A percentile compares a stretch with the other conserved stretches of the same genome.
These are phyloP conservation scores for Otis tarda DNA, from an alignment of 2,113 vertebrate genomes.

Conservation along the genomic window DNA sequence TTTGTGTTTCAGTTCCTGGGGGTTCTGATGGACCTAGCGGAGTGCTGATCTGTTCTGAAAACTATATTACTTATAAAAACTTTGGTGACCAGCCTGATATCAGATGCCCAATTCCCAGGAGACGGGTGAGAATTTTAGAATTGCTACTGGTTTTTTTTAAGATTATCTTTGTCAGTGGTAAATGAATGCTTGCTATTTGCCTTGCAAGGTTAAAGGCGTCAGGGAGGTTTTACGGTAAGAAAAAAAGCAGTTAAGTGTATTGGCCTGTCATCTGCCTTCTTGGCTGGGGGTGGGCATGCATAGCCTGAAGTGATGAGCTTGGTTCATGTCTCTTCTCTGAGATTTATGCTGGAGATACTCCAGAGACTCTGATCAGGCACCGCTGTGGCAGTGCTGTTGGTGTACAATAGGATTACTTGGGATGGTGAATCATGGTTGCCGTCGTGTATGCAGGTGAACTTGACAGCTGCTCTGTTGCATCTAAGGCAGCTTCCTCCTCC, in stretches of 20 bases:
- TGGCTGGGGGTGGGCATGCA: background rate
- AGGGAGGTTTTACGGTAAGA: background rate
- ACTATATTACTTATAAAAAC: slow-evolving; percentile 99
- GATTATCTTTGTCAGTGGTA: background rate
- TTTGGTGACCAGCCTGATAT: slow-evolving; percentile 99
- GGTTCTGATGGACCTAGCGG: slow-evolving; percentile 97
- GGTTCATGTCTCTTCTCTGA: slow-evolving; percentile 83
- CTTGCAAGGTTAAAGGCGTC: background rate
- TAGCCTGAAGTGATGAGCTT: slow-evolving; percentile 69
- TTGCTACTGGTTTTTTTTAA: background rate
- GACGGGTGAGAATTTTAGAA: slow-evolving; percentile 82
- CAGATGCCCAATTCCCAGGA: slow-evolving; percentile 95
- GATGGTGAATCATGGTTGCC: background rate
- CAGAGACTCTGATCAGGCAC: slow-evolving; percentile 70
- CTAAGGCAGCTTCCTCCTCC: background rate
- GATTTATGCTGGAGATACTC: slow-evolving; percentile 63
- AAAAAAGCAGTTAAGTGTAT: background rate
- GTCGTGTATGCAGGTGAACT: accelerated
- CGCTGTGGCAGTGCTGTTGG: background rate
- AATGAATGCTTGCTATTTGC: background rate
- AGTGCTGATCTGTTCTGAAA: slow-evolving; percentile 98
- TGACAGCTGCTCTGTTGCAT: background rate
- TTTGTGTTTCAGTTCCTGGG: slow-evolving; percentile 86
- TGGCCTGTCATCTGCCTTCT: accelerated
- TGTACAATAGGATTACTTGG: background rate